These are phyloP conservation scores for Phenganax subtilis DNA, from an alignment of 92 coral and sea anemone genomes.

Conservation along the genomic window DNA sequence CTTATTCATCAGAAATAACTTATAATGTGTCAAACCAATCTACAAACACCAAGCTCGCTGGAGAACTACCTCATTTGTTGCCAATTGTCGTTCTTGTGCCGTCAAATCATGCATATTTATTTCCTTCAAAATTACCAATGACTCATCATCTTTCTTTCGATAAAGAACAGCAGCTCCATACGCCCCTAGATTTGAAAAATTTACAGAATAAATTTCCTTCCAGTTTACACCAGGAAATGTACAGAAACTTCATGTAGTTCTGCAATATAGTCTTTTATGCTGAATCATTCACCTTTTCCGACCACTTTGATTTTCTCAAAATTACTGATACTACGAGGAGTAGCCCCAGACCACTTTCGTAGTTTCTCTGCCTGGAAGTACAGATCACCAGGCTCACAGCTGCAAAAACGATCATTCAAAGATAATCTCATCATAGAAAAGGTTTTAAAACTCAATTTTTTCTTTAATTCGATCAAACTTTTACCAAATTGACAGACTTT, in stretches of 20 bases:
- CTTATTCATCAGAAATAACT: not conserved
- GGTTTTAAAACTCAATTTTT: not conserved
- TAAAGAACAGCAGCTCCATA: constrained; percentile 98
- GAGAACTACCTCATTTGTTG: constrained; percentile 86
- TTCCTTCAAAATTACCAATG: constrained; percentile 90
- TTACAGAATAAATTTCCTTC: not conserved
- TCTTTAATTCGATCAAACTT: not conserved
- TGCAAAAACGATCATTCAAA: constrained; percentile 2
- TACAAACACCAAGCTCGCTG: not conserved
- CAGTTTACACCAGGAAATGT: not conserved
- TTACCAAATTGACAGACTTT: not conserved
- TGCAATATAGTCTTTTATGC: not conserved
- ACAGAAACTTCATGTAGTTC: no score
- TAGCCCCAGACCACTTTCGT: constrained; percentile 95
- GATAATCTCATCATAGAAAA: not conserved
- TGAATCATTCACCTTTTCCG: constrained; percentile 71
- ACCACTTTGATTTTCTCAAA: constrained; percentile 96
- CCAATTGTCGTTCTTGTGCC: constrained; percentile 86
- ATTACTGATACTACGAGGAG: constrained; percentile 82
- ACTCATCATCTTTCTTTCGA: constrained; percentile 97
- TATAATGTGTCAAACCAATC: not conserved
- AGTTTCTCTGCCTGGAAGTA: constrained; percentile 92
- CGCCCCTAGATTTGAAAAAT: constrained; percentile 55
- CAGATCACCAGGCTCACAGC: constrained; percentile 80
- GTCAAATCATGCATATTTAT: constrained; percentile 92